Evolutionary conservation across 2,888 invertebrate species (phyloP), one percentile per base, ranked within the genome.

Genomic region (Cordilura impudica): DNA sequence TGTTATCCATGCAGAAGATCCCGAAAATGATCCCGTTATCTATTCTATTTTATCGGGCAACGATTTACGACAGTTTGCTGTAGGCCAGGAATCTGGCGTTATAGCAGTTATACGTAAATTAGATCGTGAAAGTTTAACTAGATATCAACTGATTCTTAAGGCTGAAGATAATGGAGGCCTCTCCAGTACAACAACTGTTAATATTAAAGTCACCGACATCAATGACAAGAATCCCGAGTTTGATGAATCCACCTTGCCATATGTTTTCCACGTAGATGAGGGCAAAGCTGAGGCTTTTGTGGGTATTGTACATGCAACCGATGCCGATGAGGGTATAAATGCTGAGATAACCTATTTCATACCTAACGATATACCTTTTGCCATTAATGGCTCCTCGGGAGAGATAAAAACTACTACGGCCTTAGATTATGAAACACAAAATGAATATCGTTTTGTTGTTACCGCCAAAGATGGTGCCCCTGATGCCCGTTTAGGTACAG

Each of bases 181-280:
- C 39, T 93, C 94, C 0, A 95, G 94, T 84, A 95, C 95, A 1
- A 94, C 96, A 0, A 96, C 95, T 0, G 95, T 97, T 0, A 96
- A 96, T 84, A 95, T 97, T 70, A 95, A 94, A 86, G 95, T 97
- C 1, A 96, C 96, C 0, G 97, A 97, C 84, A 96, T 97, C 79
- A 97, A 97, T 86, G 97, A 97, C 86, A 96, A 97, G 85, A 97
- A 96, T 88, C 97, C 97, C 0, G 95, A 95, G 86, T 97, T 97
- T 85, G 93, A 95, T n/a, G 92, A 93, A 65, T 86, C 87, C 0
- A 92, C 92, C 18, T 91, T 95, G 81, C 95, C 96, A 0, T 97
- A 97, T 85, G 90, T 92, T 45, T 97, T 97, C 88, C 91, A 92
- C n/a, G 94, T 96, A 0, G 94, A 94, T 87, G 96, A 96, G 91